Base-by-base conservation (phyloP, 2,113 vertebrate species). In the Dolichallabes microphthalmus region DNA sequence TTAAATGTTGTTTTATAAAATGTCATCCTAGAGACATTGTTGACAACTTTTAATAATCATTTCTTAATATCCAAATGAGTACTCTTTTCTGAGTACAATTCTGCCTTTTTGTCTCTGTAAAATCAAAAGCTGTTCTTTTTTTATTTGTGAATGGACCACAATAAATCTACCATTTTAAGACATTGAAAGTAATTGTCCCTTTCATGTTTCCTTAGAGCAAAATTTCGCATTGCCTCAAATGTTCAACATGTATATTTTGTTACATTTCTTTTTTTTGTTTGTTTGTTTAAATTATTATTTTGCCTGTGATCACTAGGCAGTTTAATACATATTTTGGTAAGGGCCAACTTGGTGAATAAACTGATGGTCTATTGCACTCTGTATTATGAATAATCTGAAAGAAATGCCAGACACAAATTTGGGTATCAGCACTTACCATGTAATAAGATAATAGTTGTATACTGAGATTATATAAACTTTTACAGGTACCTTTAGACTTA, bases 61-160 rank as follows among this genome's bases (percentile, higher is more conserved):
- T 69, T 30, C 25, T 69, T 69, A 22, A 69, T 32, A 12, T 69
- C 80, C 9, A 39, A 69, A 52, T 45, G 35, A 22, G 63, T 45
- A 75, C 55, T 50, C 11, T 66, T 30, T 85, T 68, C 61, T 71
- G 25, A 39, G 25, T 73, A 55, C 68, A 74, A 6, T 79, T 68
- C 55, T 27, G 12, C 7, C 35, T 11, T 74, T 50, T n/a, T 32
- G 20, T 79, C 30, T 30, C 39, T 52, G 35, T 15, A 14, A 77
- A 6, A 30, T 1, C 20, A 66, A 85, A 78, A 57, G 11, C 61
- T 85, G 64, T 52, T 60, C 6, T 1, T 30, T 78, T 81, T 74
- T 61, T 2, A 74, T 50, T 55, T 74, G 10, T 12, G 15, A 80
- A 8, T 82, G 57, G 82, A 64, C 35, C 13, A 30, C n/a, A 86